phyloP scores from a whole-genome alignment of 2,113 vertebrate species.

The Gopherus evgoodei region DNA sequence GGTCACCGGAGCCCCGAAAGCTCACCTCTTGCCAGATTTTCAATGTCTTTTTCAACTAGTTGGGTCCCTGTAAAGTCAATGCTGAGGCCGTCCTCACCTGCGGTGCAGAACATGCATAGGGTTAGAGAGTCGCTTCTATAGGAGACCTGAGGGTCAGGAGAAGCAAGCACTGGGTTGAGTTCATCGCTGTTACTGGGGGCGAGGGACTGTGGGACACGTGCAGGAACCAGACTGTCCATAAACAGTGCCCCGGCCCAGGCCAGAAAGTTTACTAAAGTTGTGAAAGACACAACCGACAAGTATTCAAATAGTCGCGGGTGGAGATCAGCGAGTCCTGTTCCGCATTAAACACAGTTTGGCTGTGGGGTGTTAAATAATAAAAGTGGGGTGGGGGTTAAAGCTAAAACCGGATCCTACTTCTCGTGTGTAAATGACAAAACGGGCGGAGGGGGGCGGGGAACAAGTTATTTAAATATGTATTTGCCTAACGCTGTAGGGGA shows the following conservation, averaged over 20 bases:
- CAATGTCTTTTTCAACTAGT: conserved; percentile 89
- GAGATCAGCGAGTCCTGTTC: neutral
- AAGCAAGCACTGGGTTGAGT: no score
- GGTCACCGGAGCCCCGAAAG: neutral
- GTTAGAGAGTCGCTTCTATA: no score
- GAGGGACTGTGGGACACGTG: no score
- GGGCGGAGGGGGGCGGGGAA: neutral
- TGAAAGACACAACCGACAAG: no score
- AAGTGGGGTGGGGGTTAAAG: neutral
- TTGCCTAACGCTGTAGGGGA: neutral
- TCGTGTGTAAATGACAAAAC: neutral
- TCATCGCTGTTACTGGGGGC: no score
- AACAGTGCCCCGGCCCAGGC: no score
- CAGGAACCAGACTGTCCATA: no score
- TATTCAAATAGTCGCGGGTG: neutral
- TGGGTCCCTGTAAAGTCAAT: conserved; percentile 86
- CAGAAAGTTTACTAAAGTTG: no score
- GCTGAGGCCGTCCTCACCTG: conserved; percentile 87
- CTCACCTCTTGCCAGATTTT: conserved; percentile 96
- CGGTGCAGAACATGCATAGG: neutral
- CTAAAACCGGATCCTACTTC: neutral
- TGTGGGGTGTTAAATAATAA: no score
- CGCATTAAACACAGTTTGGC: neutral
- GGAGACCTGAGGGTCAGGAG: no score
- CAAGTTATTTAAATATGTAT: conserved; percentile 22